These are phyloP conservation scores for Aleiodes alternator DNA, from an alignment of 2,888 invertebrate genomes.

Conservation along the genomic window DNA sequence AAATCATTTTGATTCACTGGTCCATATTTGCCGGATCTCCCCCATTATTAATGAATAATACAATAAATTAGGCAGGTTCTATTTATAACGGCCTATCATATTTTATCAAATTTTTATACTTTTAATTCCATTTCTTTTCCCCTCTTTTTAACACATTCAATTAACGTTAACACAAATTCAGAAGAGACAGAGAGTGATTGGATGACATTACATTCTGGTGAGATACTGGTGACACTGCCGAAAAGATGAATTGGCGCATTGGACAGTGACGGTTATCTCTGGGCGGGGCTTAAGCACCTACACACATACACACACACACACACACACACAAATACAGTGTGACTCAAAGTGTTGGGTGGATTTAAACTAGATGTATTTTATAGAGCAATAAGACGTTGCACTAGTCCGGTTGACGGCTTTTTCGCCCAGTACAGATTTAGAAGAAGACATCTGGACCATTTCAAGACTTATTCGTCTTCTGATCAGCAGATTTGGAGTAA, in stretches of 20 bases:
- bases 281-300: conserved; percentile 39
- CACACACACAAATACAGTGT: no score
- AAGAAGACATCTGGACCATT: conserved; percentile 69
- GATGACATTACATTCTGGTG: conserved; percentile 35
- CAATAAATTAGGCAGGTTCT: no score
- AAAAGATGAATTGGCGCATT: conserved; percentile 37
- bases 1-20: no score
- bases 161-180: conserved; percentile 8
- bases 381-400: conserved; percentile 31
- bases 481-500: conserved; percentile 28
- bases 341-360: conserved; percentile 7
- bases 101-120: no score
- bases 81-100: no score
- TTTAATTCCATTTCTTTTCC: no score
- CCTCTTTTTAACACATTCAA: background rate
- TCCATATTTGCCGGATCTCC: no score
- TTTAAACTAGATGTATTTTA: conserved; percentile 23
- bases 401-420: conserved; percentile 36
- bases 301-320: conserved; percentile 1
- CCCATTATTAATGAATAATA: no score
- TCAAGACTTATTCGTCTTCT: conserved; percentile 46
- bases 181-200: conserved; percentile 38
- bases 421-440: conserved; percentile 65
- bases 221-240: conserved; percentile 19
- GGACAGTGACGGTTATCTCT: conserved; percentile 34